Evolutionary conservation across 1,140 invertebrate genomes (phyloP), one percentile per base, ranked within the genome.

Genomic region (Drosophila ohnishii): DNA sequence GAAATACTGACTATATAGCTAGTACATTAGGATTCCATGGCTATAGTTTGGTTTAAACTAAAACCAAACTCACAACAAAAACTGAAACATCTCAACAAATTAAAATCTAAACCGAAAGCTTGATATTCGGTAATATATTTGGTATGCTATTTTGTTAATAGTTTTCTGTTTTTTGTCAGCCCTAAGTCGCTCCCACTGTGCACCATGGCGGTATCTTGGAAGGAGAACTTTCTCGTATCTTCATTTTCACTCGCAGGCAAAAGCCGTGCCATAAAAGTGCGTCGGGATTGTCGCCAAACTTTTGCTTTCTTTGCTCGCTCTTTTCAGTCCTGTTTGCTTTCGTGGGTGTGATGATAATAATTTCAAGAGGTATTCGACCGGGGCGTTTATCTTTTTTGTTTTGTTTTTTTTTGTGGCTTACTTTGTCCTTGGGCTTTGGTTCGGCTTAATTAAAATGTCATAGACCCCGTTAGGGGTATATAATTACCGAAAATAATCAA

Each of bases 191-290:
- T 32, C 7, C 22, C 39, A 44, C 60, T 51, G 40, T 37, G 45
- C 65, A 56, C 25, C 72, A 35, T 40, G 40, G n/a, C n/a, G 13
- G 1, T 37, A 11, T 55, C 51, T 30, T 34, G 53, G 45, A 25
- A 32, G 22, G 32, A 55, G 37, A 48, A 59, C 53, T 58, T 67
- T 35, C 47, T 10, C 70, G 30, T 84, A 80, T 84, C 81, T 85
- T 70, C 77, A 70, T 85, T 84, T 85, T 63, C 73, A 80, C 75
- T 75, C 56, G 42, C 59, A 61, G 42, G 42, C 62, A 76, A 67
- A 80, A 81, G 75, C 63, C 69, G 60, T 51, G 70, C 61, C 67
- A 88, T 86, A 86, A 86, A 88, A 86, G 84, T 86, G 79, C 79
- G 79, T 83, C 64, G 66, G 66, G 60, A 87, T 83, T 87, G 83